Percentiles rank a stretch among this genome's conserved stretches.
phyloP scores from a whole-genome alignment of 64 coral and sea anemone genomes.

The Pachyseris speciosa region DNA sequence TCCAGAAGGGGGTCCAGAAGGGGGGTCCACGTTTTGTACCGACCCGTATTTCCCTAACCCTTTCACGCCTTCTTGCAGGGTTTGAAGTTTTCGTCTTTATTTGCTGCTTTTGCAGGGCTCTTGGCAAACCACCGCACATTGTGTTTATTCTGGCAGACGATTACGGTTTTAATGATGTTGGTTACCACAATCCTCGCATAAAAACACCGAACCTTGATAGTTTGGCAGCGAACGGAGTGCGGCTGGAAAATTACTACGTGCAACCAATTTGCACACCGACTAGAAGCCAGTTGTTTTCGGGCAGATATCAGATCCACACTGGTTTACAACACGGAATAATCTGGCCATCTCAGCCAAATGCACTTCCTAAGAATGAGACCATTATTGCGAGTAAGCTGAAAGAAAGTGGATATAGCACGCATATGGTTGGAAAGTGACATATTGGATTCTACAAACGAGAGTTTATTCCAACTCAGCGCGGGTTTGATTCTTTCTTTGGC shows the following conservation, averaged over 20 bases:
- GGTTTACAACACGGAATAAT: too few species aligned
- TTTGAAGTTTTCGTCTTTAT: background rate
- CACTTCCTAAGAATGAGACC: constrained; percentile 52
- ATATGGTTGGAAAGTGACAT: constrained; percentile 72
- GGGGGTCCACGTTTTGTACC: too few species aligned
- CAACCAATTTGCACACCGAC: constrained; percentile 70
- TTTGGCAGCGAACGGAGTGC: constrained; percentile 41
- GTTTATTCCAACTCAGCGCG: constrained; percentile 57
- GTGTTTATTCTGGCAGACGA: constrained; percentile 62
- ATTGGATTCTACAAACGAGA: constrained; percentile 63
- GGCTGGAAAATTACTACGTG: too few species aligned
- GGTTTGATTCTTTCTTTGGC: constrained; percentile 65
- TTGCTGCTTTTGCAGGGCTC: background rate
- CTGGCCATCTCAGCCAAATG: constrained; percentile 55
- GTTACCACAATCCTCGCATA: constrained; percentile 49
- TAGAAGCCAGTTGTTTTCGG: too few species aligned
- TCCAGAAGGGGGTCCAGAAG: too few species aligned
- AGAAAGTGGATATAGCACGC: constrained; percentile 52
- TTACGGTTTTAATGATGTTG: constrained; percentile 66
- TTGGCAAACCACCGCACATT: constrained; percentile 29
- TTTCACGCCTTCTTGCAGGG: too few species aligned
- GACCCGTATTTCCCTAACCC: too few species aligned
- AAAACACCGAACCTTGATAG: constrained; percentile 60
- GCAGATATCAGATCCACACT: too few species aligned
- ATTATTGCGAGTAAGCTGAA: constrained; percentile 52